Conservation (phyloP, 2,113 vertebrate species). For the Lanius ludovicianus region DNA sequence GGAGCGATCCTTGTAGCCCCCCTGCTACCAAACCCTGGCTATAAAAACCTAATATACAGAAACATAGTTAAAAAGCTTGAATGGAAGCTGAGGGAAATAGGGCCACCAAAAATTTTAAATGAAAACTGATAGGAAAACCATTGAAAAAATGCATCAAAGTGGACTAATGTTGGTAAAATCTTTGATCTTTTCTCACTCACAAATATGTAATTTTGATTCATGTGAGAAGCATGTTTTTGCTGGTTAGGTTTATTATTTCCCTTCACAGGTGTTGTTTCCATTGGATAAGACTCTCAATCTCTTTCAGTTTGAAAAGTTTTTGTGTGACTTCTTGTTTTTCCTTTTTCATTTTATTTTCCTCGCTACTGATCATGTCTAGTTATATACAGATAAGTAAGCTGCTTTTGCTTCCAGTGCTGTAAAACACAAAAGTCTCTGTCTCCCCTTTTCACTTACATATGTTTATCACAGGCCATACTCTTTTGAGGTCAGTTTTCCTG, state of each 20-base stretch:
- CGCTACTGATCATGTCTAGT: background rate
- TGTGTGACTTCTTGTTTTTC: background rate
- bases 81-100: accelerated
- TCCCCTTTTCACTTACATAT: accelerated
- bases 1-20: too few relatives aligned
- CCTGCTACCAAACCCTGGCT: background rate
- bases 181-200: background rate
- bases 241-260: background rate
- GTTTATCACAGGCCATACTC: background rate
- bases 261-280: background rate
- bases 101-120: accelerated
- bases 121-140: background rate
- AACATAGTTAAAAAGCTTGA: background rate
- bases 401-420: background rate
- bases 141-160: background rate
- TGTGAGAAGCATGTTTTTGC: background rate
- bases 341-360: background rate
- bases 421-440: background rate
- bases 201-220: background rate
- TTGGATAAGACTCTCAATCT: background rate
- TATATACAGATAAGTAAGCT: background rate
- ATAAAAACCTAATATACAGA: background rate
- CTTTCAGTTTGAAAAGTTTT: background rate
- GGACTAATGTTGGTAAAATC: background rate
- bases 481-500: background rate